A percentile compares a stretch with the other conserved stretches of the same genome.
These are phyloP conservation scores for Proctacanthus coquilletti DNA, from an alignment of 1,140 invertebrate species.

Conservation along the genomic window DNA sequence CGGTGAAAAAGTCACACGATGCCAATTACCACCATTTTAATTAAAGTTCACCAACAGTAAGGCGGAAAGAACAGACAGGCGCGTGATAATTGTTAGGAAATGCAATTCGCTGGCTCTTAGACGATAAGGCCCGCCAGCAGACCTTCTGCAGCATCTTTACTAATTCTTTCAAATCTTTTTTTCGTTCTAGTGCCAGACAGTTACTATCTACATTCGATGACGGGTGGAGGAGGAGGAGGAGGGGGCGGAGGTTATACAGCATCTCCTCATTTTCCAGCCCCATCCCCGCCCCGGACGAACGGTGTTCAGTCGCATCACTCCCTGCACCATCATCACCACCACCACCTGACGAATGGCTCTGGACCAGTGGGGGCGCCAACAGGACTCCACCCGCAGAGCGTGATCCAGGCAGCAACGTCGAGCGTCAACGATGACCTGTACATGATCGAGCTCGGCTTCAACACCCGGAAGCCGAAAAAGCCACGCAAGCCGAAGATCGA, in stretches of 20 bases:
- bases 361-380: conserved; percentile 31
- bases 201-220: conserved; percentile 16
- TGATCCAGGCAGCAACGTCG: conserved; percentile 59
- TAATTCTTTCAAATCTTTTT: not conserved
- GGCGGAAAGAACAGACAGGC: no score
- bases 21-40: no score
- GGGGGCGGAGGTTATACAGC: conserved; percentile 14
- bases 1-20: no score
- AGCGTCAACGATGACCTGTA: conserved; percentile 68
- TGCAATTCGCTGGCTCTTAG: no score
- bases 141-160: not conserved
- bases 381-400: conserved; percentile 45
- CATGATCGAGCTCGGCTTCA: conserved; percentile 68
- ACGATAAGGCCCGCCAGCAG: no score
- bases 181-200: conserved; percentile 20
- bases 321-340: conserved; percentile 16
- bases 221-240: conserved; percentile 9
- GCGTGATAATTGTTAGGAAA: no score
- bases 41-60: no score
- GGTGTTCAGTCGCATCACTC: conserved; percentile 20
- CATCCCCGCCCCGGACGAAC: conserved; percentile 19
- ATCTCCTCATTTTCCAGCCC: conserved; percentile 27
- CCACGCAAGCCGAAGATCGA: conserved; percentile 53
- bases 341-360: conserved; percentile 30
- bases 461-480: conserved; percentile 58